Conservation (phyloP, 2,888 invertebrate genomes). For the Encarsia formosa region DNA sequence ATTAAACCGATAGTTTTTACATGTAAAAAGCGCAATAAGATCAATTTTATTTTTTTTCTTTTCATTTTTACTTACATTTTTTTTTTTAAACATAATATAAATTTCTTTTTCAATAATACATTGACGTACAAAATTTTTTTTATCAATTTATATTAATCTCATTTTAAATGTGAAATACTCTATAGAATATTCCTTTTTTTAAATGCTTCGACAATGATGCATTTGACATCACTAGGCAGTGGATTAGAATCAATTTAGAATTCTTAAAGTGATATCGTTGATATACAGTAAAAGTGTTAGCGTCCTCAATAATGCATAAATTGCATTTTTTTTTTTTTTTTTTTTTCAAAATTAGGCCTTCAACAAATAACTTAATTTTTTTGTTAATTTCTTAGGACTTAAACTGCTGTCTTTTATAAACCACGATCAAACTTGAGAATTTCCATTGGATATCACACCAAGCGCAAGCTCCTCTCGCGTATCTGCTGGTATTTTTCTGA, state of each 20-base stretch:
- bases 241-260: neutral
- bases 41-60: neutral
- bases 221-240: constrained; percentile 1
- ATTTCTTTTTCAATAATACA: constrained; percentile 9
- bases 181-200: constrained; percentile 32
- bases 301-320: no score
- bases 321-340: no score
- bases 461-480: constrained; percentile 48
- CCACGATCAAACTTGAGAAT: constrained; percentile 42
- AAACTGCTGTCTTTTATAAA: constrained; percentile 5
- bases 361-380: neutral
- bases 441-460: constrained; percentile 31
- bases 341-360: constrained; percentile 11
- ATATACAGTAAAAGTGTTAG: neutral
- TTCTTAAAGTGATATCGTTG: constrained; percentile 2
- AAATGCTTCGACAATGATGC: constrained; percentile 15
- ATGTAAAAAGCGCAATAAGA: neutral
- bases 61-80: neutral
- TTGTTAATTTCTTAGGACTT: constrained; percentile 5
- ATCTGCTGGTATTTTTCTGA: constrained; percentile 47
- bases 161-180: constrained; percentile 26
- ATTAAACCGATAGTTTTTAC: constrained; percentile 5
- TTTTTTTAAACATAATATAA: neutral
- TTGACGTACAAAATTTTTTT: constrained; percentile 21
- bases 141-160: neutral